These are phyloP conservation scores for Maccullochella peelii DNA, from an alignment of 2,113 vertebrate species.

Conservation along the genomic window DNA sequence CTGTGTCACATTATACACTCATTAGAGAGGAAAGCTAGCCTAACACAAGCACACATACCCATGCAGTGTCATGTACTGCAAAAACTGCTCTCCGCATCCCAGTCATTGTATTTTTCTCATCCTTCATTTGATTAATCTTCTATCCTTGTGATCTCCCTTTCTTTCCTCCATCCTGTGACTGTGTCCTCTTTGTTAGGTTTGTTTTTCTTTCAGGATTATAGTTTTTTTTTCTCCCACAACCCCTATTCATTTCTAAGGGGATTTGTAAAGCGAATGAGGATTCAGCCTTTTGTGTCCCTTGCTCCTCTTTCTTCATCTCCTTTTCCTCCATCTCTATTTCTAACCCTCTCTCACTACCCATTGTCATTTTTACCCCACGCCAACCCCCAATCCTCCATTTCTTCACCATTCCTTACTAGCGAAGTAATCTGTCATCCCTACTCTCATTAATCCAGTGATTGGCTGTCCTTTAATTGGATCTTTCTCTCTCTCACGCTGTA, in stretches of 20 bases:
- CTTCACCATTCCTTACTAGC: slow-evolving; percentile 13
- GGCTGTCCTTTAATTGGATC: slow-evolving; percentile 82
- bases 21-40: slow-evolving; percentile 33
- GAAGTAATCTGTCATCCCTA: slow-evolving; percentile 64
- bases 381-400: slow-evolving; percentile 9
- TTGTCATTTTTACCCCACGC: slow-evolving; percentile 36
- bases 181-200: slow-evolving; percentile 51
- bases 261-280: slow-evolving; percentile 66
- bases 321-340: slow-evolving; percentile 33
- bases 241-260: slow-evolving; percentile 50
- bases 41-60: slow-evolving; percentile 25
- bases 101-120: slow-evolving; percentile 30
- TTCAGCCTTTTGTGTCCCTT: slow-evolving; percentile 52
- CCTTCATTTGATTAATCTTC: slow-evolving; percentile 25
- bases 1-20: slow-evolving; percentile 53
- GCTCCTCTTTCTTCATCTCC: slow-evolving; percentile 29
- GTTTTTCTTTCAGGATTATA: slow-evolving; percentile 57
- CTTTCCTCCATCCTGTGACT: slow-evolving; percentile 24
- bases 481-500: slow-evolving; percentile 11
- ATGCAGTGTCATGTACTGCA: background rate
- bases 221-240: slow-evolving; percentile 46
- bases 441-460: slow-evolving; percentile 84
- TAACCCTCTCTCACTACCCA: slow-evolving; percentile 17
- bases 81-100: slow-evolving; percentile 3
- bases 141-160: slow-evolving; percentile 9